Evolutionary conservation across 1,140 invertebrate genomes (phyloP), one percentile per base, ranked within the genome.

Genomic region (Epicauta chinensis): DNA sequence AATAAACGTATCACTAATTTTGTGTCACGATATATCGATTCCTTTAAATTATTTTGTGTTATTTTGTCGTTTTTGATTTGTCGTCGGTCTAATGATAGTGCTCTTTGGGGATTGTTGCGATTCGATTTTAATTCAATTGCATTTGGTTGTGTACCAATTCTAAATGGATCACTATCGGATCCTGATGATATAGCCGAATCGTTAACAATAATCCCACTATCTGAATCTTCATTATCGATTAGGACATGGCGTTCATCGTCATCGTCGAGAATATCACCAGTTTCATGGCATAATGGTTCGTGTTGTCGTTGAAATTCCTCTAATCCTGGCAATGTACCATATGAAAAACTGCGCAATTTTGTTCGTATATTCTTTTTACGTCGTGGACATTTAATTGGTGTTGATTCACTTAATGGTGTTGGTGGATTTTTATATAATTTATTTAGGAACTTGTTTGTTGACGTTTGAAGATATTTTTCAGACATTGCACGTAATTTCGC

Each of bases 191-290:
- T 81, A 3, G 81, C 80, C 0, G 82, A 84, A 60, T 82, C 82
- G 60, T 84, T 86, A 53, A 86, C 80, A 61, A 87, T 69, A 54
- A 88, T 88, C 7, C 85, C 85, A 16, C 83, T 86, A 65, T 88
- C 85, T 37, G 81, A 80, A 64, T 87, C 84, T 64, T 85, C 82
- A 46, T 59, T 59, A 34, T 66, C 63, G 2, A 62, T 42, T 3
- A 58, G 43, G 12, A 56, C 39, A 10, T 58, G 34, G 5, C 58
- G 59, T 29, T 63, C 60, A 58, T 82, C 80, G 65, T 82, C 79
- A 55, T 81, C 78, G 59, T 78, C 80, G 39, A 77, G 72, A 1
- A 71, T 70, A 13, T 72, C 69, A n/a, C 75, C 73, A 43, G 72
- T 73, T 43, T 81, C 78, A 51, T 77, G 73, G 59, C 75, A 80